phyloP scores from a whole-genome alignment of 2,888 invertebrate species.

The Caenorhabditis sp. region DNA sequence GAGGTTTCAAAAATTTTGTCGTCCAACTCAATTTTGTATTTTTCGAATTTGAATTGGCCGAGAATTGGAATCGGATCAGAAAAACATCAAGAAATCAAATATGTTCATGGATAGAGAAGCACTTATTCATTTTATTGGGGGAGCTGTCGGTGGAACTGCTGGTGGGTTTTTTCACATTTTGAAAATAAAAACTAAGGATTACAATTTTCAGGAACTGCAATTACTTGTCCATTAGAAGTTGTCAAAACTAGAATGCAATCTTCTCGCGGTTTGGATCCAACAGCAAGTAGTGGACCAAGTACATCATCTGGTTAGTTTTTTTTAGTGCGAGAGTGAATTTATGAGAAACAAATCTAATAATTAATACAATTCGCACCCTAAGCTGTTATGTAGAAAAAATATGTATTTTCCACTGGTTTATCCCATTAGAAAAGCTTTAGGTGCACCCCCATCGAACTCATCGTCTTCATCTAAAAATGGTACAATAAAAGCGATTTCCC shows the following conservation, averaged over 20 bases:
- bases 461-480: slow-evolving; percentile 8
- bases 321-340: too few species aligned
- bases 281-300: slow-evolving; percentile 34
- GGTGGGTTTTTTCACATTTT: slow-evolving; percentile 26
- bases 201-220: slow-evolving; percentile 52
- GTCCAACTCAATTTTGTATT: neutral
- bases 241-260: slow-evolving; percentile 69
- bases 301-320: slow-evolving; percentile 46
- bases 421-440: too few species aligned
- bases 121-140: slow-evolving; percentile 69
- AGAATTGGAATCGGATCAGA: slow-evolving; percentile 2
- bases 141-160: slow-evolving; percentile 69
- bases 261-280: slow-evolving; percentile 41
- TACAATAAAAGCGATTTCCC: slow-evolving; percentile 24
- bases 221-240: slow-evolving; percentile 68
- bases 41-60: neutral
- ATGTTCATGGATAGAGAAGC: slow-evolving; percentile 73
- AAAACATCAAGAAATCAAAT: neutral
- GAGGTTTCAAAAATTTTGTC: neutral
- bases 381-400: too few species aligned
- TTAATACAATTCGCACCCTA: too few species aligned
- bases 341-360: too few species aligned
- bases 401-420: too few species aligned
- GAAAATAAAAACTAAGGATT: neutral
- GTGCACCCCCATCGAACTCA: neutral